Conservation (phyloP, 2,797 vertebrate genomes). For the Oreochromis grahami region DNA sequence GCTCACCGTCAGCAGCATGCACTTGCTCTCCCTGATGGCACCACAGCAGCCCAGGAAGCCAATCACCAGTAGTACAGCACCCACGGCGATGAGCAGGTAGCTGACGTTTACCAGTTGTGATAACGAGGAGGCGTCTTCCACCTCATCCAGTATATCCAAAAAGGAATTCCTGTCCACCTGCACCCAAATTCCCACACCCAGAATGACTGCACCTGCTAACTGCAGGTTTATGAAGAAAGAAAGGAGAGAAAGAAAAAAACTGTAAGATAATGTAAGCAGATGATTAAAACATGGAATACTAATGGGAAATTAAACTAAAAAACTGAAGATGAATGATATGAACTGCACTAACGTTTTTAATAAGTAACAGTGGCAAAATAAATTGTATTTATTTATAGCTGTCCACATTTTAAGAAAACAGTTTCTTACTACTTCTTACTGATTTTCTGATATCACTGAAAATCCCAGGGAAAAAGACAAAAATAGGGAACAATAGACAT, state of each 20-base stretch:
- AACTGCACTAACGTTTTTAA: not conserved
- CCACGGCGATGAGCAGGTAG: conserved; percentile 78
- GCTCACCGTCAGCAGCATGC: conserved; percentile 80
- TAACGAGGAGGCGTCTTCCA: conserved; percentile 20
- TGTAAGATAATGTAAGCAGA: not conserved
- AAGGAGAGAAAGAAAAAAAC: not conserved
- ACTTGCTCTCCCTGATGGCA: conserved; percentile 77
- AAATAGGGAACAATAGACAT: not conserved
- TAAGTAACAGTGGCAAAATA: not conserved
- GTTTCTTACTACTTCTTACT: not conserved
- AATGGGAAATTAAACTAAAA: not conserved
- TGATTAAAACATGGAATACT: not conserved
- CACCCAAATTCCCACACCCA: conserved; percentile 81
- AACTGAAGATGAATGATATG: not conserved
- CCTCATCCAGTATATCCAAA: conserved; percentile 44
- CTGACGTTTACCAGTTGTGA: conserved; percentile 59
- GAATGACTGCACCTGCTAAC: conserved; percentile 73
- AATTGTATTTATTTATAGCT: not conserved
- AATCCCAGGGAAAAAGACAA: not conserved
- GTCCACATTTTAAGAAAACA: not conserved
- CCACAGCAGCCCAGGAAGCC: conserved; percentile 85
- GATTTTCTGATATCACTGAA: not conserved
- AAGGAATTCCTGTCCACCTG: conserved; percentile 76
- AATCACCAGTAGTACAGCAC: conserved; percentile 71
- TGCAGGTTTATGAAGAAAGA: conserved; percentile 25